These are phyloP conservation scores for Propithecus coquereli DNA, from an alignment of 2,113 vertebrate genomes.

Conservation along the genomic window DNA sequence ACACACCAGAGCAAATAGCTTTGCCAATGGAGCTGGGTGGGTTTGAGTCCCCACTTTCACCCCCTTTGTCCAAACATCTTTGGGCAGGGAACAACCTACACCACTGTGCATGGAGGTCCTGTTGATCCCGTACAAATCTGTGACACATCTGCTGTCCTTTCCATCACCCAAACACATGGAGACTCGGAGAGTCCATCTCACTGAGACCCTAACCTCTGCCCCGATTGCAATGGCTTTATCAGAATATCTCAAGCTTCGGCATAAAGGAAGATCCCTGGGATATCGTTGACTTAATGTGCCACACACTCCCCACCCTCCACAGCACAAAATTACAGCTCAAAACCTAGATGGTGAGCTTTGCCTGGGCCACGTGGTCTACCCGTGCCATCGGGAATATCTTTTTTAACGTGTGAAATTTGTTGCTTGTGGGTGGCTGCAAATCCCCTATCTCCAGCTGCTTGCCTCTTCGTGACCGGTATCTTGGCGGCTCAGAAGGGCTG, in stretches of 20 bases:
- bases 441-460: not conserved
- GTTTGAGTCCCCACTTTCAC: not conserved
- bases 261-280: not conserved
- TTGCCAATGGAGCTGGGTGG: not conserved
- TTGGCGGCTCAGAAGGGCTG: not conserved
- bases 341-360: not conserved
- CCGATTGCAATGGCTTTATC: not conserved
- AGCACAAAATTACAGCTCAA: not conserved
- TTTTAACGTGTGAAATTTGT: not conserved
- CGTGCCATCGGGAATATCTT: not conserved
- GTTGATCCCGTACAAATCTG: not conserved
- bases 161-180: not conserved
- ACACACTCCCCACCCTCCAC: not conserved
- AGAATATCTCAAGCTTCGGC: not conserved
- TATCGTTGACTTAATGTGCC: no score
- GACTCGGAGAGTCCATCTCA: not conserved
- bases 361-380: rapidly evolving
- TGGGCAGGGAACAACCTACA: not conserved
- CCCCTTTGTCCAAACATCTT: not conserved
- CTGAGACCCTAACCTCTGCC: not conserved
- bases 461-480: not conserved
- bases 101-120: not conserved
- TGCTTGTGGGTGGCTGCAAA: not conserved
- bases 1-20: not conserved
- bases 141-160: not conserved